Percentiles rank a stretch among this genome's conserved stretches.
phyloP scores from a whole-genome alignment of 2,797 vertebrate genomes.

The Nannoperca australis region DNA sequence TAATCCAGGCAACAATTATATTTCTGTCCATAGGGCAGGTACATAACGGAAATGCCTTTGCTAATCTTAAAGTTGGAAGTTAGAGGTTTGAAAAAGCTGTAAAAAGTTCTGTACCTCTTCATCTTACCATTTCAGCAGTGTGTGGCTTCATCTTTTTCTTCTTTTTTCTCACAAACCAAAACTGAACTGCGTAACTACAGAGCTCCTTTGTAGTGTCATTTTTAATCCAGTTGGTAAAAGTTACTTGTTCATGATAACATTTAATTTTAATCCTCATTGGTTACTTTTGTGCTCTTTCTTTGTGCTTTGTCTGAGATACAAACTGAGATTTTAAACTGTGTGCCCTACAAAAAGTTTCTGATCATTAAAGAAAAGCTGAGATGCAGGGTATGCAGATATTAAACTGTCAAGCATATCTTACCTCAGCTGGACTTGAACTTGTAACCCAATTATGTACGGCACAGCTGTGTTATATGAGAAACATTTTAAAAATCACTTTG shows the following conservation, averaged over 20 bases:
- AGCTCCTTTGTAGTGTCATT: neutral
- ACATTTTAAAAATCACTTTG: neutral
- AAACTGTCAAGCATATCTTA: neutral
- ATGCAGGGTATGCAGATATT: neutral
- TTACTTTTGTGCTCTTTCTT: constrained; percentile 3
- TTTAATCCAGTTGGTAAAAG: constrained; percentile 9
- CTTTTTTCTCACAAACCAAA: neutral
- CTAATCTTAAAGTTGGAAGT: neutral
- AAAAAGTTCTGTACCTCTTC: neutral
- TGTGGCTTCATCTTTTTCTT: neutral
- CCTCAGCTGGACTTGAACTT: neutral
- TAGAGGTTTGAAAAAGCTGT: neutral
- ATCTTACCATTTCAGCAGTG: neutral
- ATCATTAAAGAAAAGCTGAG: neutral
- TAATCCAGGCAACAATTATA: neutral
- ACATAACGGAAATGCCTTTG: neutral
- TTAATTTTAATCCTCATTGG: neutral
- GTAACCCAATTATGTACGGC: neutral
- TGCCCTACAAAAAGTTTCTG: neutral
- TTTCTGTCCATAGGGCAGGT: neutral
- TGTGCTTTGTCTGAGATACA: constrained; percentile 11
- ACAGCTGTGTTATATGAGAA: neutral
- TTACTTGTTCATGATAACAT: neutral
- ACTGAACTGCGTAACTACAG: neutral
- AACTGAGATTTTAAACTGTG: neutral